Conservation (phyloP, 2,797 vertebrate genomes). For the Loris lydekkerianus region DNA sequence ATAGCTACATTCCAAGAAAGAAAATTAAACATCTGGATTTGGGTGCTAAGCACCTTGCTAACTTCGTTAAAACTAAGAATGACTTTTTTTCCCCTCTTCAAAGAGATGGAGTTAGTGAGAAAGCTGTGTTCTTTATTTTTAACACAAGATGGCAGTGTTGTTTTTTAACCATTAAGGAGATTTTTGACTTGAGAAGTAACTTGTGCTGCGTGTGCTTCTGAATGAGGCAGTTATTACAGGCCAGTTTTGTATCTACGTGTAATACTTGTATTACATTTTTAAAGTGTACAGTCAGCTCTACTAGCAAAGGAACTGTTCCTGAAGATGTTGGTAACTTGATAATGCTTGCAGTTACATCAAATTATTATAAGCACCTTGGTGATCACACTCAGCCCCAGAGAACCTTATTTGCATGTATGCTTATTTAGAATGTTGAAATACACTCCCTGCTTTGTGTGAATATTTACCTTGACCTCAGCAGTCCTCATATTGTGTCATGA, state of each 20-base stretch:
- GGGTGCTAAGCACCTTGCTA: background rate
- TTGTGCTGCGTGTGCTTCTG: rapidly evolving
- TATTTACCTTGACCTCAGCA: background rate
- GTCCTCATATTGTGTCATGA: background rate
- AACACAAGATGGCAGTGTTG: slow-evolving; percentile 87
- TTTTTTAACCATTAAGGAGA: slow-evolving; percentile 65
- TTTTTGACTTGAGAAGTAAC: background rate
- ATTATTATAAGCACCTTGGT: background rate
- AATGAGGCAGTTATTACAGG: background rate
- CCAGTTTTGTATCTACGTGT: background rate
- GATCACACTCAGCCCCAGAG: background rate
- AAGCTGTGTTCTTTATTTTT: slow-evolving; percentile 61
- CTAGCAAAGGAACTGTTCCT: background rate
- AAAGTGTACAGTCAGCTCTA: background rate
- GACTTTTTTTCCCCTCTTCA: background rate
- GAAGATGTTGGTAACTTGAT: slow-evolving; percentile 24
- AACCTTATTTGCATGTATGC: background rate
- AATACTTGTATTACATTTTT: background rate
- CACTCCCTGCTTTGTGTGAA: background rate
- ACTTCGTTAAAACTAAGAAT: slow-evolving; percentile 26
- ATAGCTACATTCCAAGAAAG: background rate
- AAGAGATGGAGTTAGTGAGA: background rate
- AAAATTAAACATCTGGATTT: background rate
- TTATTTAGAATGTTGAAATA: background rate
- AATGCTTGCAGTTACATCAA: slow-evolving; percentile 1